Percentiles rank a stretch among this genome's conserved stretches.
Conservation (phyloP, 2,888 invertebrate genomes). For the Acanthacorydalis orientalis region DNA sequence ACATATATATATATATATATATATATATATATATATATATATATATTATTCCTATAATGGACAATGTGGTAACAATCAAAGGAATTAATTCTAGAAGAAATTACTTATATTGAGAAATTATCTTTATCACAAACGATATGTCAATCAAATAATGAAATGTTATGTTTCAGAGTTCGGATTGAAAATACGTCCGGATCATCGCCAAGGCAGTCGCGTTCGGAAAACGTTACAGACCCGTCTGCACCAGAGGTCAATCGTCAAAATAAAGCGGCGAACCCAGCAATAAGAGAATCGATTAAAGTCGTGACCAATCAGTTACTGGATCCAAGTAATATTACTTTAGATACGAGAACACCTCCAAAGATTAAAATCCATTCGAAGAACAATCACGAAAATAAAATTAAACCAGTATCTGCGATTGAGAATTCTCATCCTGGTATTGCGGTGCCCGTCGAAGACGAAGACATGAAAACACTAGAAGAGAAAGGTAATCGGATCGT, state of each 20-base stretch:
- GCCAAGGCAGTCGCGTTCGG: neutral
- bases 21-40: too few species aligned
- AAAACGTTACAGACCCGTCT: neutral
- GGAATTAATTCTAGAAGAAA: too few species aligned
- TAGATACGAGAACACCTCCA: conserved; percentile 45
- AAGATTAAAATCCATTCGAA: conserved; percentile 36
- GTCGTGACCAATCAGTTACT: conserved; percentile 38
- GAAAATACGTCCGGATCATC: conserved; percentile 1
- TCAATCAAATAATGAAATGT: neutral
- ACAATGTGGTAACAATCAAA: too few species aligned
- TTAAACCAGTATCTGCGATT: conserved; percentile 12
- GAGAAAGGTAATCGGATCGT: conserved; percentile 16
- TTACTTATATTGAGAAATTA: too few species aligned
- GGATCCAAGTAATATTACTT: conserved; percentile 29
- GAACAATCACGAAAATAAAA: conserved; percentile 26
- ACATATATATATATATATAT: too few species aligned
- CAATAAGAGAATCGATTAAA: conserved; percentile 38
- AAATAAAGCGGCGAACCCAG: conserved; percentile 27
- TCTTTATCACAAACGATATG: neutral
- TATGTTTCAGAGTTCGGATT: conserved; percentile 2
- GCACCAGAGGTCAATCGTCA: conserved; percentile 15
- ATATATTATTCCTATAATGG: too few species aligned
- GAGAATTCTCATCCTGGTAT: conserved; percentile 46
- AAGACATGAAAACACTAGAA: conserved; percentile 21
- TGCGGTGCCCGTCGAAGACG: conserved; percentile 45